Percentiles rank a stretch among this genome's conserved stretches.
Conservation (phyloP, 1,140 invertebrate species). For the Drosophila sucinea region DNA sequence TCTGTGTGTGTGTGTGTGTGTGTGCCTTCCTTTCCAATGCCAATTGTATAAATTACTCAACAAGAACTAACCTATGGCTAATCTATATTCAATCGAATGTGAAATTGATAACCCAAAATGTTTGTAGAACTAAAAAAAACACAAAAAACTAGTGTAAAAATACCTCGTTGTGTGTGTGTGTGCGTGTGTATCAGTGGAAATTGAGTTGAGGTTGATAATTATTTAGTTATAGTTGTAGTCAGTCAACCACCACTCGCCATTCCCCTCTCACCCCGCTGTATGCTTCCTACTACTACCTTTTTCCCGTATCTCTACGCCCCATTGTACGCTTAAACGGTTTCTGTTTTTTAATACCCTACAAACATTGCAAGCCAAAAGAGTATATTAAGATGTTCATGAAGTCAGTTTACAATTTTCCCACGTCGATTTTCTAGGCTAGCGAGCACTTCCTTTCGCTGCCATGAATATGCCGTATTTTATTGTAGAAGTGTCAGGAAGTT, state of each 20-base stretch:
- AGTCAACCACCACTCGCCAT: slow-evolving; percentile 3
- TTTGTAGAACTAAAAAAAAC: slow-evolving; percentile 16
- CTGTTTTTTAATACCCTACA: slow-evolving; percentile 29
- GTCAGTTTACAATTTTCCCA: too few relatives aligned
- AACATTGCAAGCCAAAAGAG: too few relatives aligned
- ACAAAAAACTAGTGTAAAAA: slow-evolving; percentile 9
- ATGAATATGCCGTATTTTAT: too few relatives aligned
- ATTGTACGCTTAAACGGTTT: slow-evolving; percentile 72
- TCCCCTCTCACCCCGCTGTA: neutral
- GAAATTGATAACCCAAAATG: slow-evolving; percentile 23
- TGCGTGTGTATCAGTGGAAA: slow-evolving; percentile 13
- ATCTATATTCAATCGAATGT: slow-evolving; percentile 1
- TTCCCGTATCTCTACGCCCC: slow-evolving; percentile 46
- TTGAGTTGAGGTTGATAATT: slow-evolving; percentile 63
- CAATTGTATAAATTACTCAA: slow-evolving; percentile 51
- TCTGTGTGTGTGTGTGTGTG: too few relatives aligned
- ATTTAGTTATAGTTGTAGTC: slow-evolving; percentile 45
- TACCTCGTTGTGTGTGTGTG: neutral
- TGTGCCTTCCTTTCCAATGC: too few relatives aligned
- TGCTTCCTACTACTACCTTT: neutral
- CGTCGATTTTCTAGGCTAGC: too few relatives aligned
- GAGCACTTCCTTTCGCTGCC: too few relatives aligned
- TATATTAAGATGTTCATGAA: too few relatives aligned
- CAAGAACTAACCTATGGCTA: slow-evolving; percentile 22
- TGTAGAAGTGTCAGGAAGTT: too few relatives aligned